Evolutionary conservation across 2,797 vertebrate genomes (phyloP).

Genomic region (Poeciliopsis infans): DNA sequence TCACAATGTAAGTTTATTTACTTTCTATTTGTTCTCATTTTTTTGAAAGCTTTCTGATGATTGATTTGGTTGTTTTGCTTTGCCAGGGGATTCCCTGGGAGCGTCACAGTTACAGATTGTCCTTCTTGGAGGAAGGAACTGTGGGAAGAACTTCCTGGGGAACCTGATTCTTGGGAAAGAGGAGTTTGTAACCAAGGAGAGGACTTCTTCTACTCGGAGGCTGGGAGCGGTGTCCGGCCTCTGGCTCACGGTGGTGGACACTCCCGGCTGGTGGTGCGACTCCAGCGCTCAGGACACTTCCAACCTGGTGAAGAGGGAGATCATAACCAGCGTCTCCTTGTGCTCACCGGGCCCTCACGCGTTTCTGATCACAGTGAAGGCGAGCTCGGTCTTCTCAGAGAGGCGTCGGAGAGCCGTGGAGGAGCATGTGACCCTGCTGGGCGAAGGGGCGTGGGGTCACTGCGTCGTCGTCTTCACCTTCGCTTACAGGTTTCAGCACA

Average conservation of each 20-base stretch:
- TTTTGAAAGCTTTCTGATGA: background rate
- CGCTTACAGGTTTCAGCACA: background rate
- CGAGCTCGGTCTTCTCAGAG: slow-evolving; percentile 68
- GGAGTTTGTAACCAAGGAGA: slow-evolving; percentile 69
- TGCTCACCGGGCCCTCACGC: slow-evolving; percentile 77
- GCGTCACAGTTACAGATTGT: slow-evolving; percentile 61
- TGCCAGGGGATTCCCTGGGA: slow-evolving; percentile 39
- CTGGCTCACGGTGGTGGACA: slow-evolving; percentile 76
- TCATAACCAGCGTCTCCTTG: slow-evolving; percentile 65
- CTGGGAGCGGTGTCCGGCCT: slow-evolving; percentile 39
- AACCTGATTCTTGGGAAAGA: slow-evolving; percentile 73
- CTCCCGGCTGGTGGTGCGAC: slow-evolving; percentile 81
- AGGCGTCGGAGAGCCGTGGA: slow-evolving; percentile 63
- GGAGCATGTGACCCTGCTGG: slow-evolving; percentile 71
- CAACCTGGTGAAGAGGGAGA: slow-evolving; percentile 70
- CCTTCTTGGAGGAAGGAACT: slow-evolving; percentile 79
- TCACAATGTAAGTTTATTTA: slow-evolving; percentile 53
- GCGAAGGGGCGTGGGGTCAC: slow-evolving; percentile 63
- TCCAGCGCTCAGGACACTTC: slow-evolving; percentile 60
- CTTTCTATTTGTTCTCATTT: background rate
- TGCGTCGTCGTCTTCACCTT: slow-evolving; percentile 64
- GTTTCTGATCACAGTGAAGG: slow-evolving; percentile 76
- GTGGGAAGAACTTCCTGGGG: slow-evolving; percentile 71
- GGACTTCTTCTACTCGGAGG: slow-evolving; percentile 63
- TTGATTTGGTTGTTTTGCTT: background rate